These are phyloP conservation scores for Leptoclinus maculatus DNA, from an alignment of 2,797 vertebrate species.

Conservation along the genomic window DNA sequence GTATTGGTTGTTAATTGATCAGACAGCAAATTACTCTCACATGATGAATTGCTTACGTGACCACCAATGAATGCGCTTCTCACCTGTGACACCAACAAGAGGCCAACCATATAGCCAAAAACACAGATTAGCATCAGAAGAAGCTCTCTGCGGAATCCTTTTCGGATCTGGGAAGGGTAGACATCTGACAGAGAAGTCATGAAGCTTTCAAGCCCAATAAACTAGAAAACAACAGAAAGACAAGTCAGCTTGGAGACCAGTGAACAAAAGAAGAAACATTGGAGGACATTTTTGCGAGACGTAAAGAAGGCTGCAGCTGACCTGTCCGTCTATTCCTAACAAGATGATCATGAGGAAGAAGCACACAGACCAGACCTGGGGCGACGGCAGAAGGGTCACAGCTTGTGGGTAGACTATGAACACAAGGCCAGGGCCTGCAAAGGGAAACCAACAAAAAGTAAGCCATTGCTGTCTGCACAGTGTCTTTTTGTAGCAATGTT, in stretches of 20 bases:
- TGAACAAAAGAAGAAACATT: neutral
- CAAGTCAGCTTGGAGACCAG: neutral
- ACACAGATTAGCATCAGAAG: conserved; percentile 83
- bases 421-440: conserved; percentile 80
- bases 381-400: conserved; percentile 78
- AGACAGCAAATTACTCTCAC: neutral
- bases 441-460: conserved; percentile 6
- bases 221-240: conserved; percentile 75
- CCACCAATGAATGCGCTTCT: conserved; percentile 37
- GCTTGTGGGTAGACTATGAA: conserved; percentile 84
- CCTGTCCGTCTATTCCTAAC: conserved; percentile 80
- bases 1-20: neutral
- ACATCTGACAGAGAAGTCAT: conserved; percentile 89
- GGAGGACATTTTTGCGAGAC: neutral
- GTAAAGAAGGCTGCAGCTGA: conserved; percentile 34
- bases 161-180: conserved; percentile 85
- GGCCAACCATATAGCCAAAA: conserved; percentile 83
- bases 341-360: conserved; percentile 84
- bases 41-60: neutral
- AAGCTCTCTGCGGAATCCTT: conserved; percentile 85
- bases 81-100: conserved; percentile 89
- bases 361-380: conserved; percentile 80
- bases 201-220: conserved; percentile 90
- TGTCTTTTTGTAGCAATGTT: neutral
- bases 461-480: neutral